Evolutionary conservation across 1,140 invertebrate species (phyloP), one percentile per base, ranked within the genome.

Genomic region (Drosophila bocki): DNA sequence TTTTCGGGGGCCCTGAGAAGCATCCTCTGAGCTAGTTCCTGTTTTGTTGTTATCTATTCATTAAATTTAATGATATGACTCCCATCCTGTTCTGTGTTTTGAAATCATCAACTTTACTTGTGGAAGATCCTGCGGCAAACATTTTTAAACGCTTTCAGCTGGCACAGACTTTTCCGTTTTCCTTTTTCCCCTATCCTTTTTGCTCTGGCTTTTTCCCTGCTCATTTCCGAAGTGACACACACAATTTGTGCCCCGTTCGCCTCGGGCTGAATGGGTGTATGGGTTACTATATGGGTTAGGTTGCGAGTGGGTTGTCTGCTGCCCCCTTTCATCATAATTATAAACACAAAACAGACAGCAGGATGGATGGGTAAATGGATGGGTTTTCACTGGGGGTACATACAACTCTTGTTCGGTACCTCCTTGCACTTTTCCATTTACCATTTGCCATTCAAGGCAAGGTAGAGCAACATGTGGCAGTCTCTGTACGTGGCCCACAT

Each of bases 201-300:
- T n/a, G 19, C 53, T 39, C 26, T 56, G 35, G 35, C 35, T 56
- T 56, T 53, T 56, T 56, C 45, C 69, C 53, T 82, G 56, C 80
- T 82, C 80, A 82, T 87, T 87, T 87, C 83, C 83, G 80, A 82
- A 82, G 78, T 87, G 83, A 87, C 85, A 82, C 53, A 74, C 48
- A 84, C 74, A 90, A 81, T 75, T 90, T 85, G 65, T 72, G 44
- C 56, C 67, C 48, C 56, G 51, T 71, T 56, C 50, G 76, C 84
- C 63, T 67, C 45, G 60, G 61, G 68, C 63, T 47, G 70, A 76
- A 56, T 77, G 74, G 65, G 41, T 37, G 35, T 54, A 11, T 7
- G 1, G 33, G 33, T 26, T 22, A n/a, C 35, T 22, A n/a, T 54
- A 54, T 54, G 51, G 51, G 33, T 37, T 54, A 54, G 33, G 50